Base-by-base conservation (phyloP, 2,113 vertebrate genomes). In the Campylomormyrus tamandua region DNA sequence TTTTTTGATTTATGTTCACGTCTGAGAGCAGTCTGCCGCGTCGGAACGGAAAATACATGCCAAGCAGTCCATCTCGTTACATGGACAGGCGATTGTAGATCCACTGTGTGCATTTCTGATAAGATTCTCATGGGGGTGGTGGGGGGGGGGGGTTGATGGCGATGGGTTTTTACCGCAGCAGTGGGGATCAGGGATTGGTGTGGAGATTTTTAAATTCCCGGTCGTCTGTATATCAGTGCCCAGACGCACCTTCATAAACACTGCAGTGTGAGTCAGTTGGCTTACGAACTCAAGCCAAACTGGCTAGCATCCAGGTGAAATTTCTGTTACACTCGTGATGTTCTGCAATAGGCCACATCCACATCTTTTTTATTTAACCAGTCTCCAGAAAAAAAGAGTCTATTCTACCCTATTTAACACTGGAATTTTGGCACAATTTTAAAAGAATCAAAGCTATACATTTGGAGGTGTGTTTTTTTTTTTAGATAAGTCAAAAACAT, bases 21-120 rank as follows among this genome's bases (percentile, higher is more conserved):
- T 90, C 86, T 53, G 10, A 86, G 56, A 90, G 53, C 80, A 35
- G 80, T 88, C 77, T 89, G 62, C 35, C 88, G 15, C 66, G 52
- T 39, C 7, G 27, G 31, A 89, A 46, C 24, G 13, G 66, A 15
- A 80, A 50, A 39, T 50, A 42, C 80, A 85, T 42, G 90, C 87
- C 50, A 70, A 70, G 84, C 58, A 45, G 46, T 52, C 35, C 35
- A 58, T 42, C 27, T 84, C 31, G 21, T 89, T n/a, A 88, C 90
- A 88, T 35, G 48, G 48, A 88, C 19, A 42, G 42, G 83, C 27
- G n/a, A 88, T 42, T n/a, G 9, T 42, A 42, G 35, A 42, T 80
- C 35, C 74, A 39, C 15, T 17, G 74, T 80, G 74, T 80, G 58
- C 58, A 27, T 66, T n/a, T 66, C 58, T 66, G 58, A 66, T 66